Percentiles rank a stretch among this genome's conserved stretches.
Conservation (phyloP, 2,888 invertebrate species). For the Andrena hattorfiana region DNA sequence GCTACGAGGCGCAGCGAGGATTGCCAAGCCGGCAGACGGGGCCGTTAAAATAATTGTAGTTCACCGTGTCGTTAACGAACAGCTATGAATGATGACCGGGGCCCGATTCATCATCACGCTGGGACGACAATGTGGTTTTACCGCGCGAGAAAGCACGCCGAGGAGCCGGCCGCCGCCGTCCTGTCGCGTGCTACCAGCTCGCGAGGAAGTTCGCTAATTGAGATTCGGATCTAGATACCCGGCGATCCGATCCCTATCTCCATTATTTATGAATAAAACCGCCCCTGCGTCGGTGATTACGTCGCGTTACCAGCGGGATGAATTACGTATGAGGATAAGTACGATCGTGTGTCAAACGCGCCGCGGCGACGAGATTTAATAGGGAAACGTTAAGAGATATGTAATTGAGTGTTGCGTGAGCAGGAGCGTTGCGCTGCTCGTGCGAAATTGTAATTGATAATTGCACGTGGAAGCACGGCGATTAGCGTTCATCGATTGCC, state of each 20-base stretch:
- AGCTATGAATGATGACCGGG: conserved; percentile 44
- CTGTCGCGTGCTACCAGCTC: conserved; percentile 38
- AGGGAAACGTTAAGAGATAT: too few species aligned
- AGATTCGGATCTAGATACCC: conserved; percentile 22
- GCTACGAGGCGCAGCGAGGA: conserved; percentile 33
- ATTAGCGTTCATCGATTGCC: conserved; percentile 9
- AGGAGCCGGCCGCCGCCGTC: conserved; percentile 8
- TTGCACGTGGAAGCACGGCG: neutral
- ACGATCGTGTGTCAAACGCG: neutral
- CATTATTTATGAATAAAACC: neutral
- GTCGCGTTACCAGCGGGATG: neutral
- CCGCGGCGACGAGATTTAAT: too few species aligned
- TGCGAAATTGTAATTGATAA: conserved; percentile 26
- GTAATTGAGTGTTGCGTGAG: too few species aligned
- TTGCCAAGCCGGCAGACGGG: conserved; percentile 43
- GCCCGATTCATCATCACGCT: conserved; percentile 47
- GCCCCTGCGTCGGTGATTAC: neutral
- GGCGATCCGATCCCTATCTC: conserved; percentile 15
- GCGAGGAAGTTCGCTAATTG: conserved; percentile 36
- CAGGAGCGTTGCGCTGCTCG: neutral
- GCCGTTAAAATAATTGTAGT: conserved; percentile 62
- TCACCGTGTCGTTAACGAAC: conserved; percentile 53
- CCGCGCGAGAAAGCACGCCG: conserved; percentile 22
- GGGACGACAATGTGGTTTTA: conserved; percentile 44
- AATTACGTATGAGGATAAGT: neutral